phyloP scores from a whole-genome alignment of 2,113 vertebrate genomes.

The Pavo muticus region DNA sequence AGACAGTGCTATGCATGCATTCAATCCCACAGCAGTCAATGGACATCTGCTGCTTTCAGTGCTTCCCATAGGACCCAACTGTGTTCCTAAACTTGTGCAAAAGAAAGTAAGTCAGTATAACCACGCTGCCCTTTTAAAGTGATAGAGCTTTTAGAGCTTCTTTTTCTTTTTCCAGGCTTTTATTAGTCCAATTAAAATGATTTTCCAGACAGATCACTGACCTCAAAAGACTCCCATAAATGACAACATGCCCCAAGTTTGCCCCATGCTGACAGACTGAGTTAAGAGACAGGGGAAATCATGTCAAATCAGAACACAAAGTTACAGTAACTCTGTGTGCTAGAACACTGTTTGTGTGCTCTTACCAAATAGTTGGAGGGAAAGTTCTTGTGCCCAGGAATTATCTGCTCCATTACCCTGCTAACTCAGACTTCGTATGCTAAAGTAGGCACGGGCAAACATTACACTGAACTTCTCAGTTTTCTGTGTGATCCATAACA shows the following conservation, averaged over 20 bases:
- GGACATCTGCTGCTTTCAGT: not conserved
- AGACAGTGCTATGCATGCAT: not conserved
- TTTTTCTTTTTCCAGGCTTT: not conserved
- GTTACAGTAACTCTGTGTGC: not conserved
- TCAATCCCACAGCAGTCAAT: not conserved
- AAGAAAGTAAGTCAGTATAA: fast-evolving
- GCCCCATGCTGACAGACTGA: not conserved
- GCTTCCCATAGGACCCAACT: not conserved
- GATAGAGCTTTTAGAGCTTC: not conserved
- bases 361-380: not conserved
- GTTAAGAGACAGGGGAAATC: not conserved
- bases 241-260: not conserved
- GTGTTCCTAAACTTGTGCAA: not conserved
- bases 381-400: not conserved
- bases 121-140: not conserved
- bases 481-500: not conserved
- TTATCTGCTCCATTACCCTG: not conserved
- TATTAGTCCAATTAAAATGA: conserved; percentile 51
- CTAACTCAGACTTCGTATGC: not conserved
- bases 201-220: conserved; percentile 48
- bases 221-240: conserved; percentile 12
- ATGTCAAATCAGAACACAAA: fast-evolving
- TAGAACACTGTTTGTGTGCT: not conserved
- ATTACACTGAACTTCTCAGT: not conserved
- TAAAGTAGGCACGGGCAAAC: not conserved